A percentile compares a stretch with the other conserved stretches of the same genome.
Conservation (phyloP, 1,140 invertebrate genomes). For the Drosophila sproati region DNA sequence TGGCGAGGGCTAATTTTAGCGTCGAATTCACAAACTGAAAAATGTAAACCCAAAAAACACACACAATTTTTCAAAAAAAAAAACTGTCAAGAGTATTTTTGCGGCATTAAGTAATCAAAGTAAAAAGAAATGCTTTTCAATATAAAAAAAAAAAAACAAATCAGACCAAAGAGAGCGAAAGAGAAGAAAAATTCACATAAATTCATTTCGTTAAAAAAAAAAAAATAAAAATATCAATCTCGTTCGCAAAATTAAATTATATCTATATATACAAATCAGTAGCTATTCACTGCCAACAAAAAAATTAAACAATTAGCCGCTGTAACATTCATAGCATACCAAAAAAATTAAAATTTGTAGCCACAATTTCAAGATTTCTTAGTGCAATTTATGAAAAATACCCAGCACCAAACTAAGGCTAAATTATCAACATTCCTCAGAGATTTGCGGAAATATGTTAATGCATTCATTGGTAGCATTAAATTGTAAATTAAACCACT, state of each 20-base stretch:
- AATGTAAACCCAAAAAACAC: slow-evolving; percentile 33
- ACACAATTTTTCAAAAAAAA: slow-evolving; percentile 1
- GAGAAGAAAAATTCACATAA: slow-evolving; percentile 77
- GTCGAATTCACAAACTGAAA: slow-evolving; percentile 23
- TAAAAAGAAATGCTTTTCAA: slow-evolving; percentile 58
- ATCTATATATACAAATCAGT: slow-evolving; percentile 27
- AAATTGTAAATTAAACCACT: neutral
- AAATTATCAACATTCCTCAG: slow-evolving; percentile 8
- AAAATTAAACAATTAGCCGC: slow-evolving; percentile 65
- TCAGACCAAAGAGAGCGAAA: slow-evolving; percentile 78
- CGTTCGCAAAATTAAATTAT: slow-evolving; percentile 60
- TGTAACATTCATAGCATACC: slow-evolving; percentile 56
- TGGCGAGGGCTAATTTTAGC: slow-evolving; percentile 22
- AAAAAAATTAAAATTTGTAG: slow-evolving; percentile 46
- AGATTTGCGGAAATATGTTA: slow-evolving; percentile 50
- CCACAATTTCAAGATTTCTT: slow-evolving; percentile 45
- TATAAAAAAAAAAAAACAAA: slow-evolving; percentile 51
- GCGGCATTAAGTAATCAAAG: slow-evolving; percentile 63
- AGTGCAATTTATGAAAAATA: slow-evolving; percentile 44
- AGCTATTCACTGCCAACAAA: slow-evolving; percentile 54
- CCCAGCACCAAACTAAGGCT: slow-evolving; percentile 24
- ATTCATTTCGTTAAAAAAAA: slow-evolving; percentile 64
- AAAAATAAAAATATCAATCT: slow-evolving; percentile 12
- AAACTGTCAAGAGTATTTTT: slow-evolving; percentile 61
- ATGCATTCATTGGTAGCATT: slow-evolving; percentile 31